Base-by-base conservation (phyloP, 2,797 vertebrate species). In the Helarctos malayanus region DNA sequence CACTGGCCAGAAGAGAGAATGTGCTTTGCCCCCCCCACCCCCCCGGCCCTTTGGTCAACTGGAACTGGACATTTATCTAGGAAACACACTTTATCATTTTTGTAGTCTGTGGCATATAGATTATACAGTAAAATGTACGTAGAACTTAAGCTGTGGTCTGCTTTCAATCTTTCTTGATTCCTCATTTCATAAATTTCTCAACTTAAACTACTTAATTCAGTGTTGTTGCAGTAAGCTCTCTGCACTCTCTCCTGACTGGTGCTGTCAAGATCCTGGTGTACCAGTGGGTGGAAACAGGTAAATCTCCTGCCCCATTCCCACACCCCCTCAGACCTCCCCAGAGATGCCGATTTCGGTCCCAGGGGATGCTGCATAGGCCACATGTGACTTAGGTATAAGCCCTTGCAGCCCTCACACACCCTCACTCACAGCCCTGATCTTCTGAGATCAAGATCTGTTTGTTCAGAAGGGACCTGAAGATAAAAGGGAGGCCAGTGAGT, bases 121-220 rank as follows among this genome's bases (percentile, higher is more conserved):
- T 91, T 81, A 85, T 56, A 54, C 3, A 78, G 16, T 61, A 88
- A 95, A 85, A 81, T 76, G 7, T 56, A 78, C 21, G 25, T 19
- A n/a, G 21, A 59, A 76, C 21, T 91, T 38, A 80, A n/a, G 69
- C 47, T 0, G 7, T 59, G 21, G 15, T 35, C 5, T 25, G 5
- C 10, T 45, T 84, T 91, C 61, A 23, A 25, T 78, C 27, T 93
- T 92, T 84, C 61, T 89, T 29, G 12, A 92, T 25, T 92, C 56
- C 41, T 25, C 63, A 7, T 75, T 68, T 76, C 63, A 57, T 29
- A 27, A 32, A 69, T 12, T 75, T 86, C 49, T 65, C 52, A 76
- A 59, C 38, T 21, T 73, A 91, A 89, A 49, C 5, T 56, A 19
- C 19, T 54, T 56, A 19, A 15, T 54, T 29, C 19, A 68, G 69